These are phyloP conservation scores for Parthenolecanium corni DNA, from an alignment of 2,888 invertebrate genomes.

Conservation along the genomic window DNA sequence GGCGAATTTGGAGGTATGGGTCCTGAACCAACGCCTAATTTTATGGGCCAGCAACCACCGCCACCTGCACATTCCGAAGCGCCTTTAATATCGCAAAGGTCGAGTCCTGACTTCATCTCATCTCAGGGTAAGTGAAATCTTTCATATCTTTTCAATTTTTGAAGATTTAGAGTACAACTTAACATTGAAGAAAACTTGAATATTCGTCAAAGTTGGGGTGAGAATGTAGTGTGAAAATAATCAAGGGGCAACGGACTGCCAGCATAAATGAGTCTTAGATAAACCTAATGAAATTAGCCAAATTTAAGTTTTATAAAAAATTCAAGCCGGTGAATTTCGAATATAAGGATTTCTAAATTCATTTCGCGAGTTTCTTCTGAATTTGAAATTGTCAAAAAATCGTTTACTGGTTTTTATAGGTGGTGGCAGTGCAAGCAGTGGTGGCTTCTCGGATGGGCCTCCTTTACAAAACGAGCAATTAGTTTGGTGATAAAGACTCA, in stretches of 20 bases:
- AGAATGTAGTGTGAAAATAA: constrained; percentile 6
- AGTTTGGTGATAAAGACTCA: constrained; percentile 47
- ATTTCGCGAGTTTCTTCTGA: background rate
- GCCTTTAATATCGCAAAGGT: constrained; percentile 42
- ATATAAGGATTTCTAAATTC: too few species aligned
- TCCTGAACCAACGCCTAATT: constrained; percentile 46
- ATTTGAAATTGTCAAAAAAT: too few species aligned
- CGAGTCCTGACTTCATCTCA: constrained; percentile 40
- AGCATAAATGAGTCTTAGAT: too few species aligned
- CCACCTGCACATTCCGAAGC: constrained; percentile 38
- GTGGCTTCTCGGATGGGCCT: constrained; percentile 54
- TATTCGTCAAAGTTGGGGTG: too few species aligned
- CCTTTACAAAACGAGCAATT: constrained; percentile 60
- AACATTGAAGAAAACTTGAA: too few species aligned
- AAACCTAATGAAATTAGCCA: too few species aligned
- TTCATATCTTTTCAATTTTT: too few species aligned
- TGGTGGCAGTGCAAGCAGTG: constrained; percentile 53
- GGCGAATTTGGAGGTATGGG: constrained; percentile 65
- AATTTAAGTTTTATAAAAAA: too few species aligned
- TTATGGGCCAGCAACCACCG: constrained; percentile 41
- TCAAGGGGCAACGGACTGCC: too few species aligned
- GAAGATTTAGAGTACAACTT: too few species aligned
- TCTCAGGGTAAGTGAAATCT: constrained; percentile 37
- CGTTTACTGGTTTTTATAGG: constrained; percentile 35
- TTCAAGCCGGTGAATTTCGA: too few species aligned